These are phyloP conservation scores for Silurus asotus DNA, from an alignment of 2,113 vertebrate species.

Conservation along the genomic window DNA sequence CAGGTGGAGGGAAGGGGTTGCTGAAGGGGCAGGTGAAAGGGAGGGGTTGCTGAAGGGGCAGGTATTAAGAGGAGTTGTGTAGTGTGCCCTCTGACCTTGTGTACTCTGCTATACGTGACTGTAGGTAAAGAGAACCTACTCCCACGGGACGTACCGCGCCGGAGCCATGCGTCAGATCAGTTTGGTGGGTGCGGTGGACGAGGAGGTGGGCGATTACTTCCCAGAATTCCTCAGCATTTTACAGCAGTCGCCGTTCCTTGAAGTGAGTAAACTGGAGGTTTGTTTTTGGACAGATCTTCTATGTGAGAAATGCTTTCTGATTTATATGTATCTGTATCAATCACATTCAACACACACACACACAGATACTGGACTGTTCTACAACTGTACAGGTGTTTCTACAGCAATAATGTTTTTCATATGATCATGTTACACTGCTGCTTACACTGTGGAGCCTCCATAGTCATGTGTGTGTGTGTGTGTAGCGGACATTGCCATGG, in stretches of 20 bases:
- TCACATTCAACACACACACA: neutral
- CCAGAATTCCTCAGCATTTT: constrained; percentile 95
- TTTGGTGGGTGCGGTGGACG: constrained; percentile 96
- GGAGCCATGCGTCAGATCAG: constrained; percentile 98
- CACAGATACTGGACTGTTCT: neutral
- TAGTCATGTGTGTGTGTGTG: neutral
- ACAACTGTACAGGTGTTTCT: neutral
- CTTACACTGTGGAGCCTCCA: neutral
- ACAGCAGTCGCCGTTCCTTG: constrained; percentile 93
- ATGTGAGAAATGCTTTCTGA: neutral
- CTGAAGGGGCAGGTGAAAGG: no score
- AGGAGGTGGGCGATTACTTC: constrained; percentile 97
- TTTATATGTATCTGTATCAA: neutral
- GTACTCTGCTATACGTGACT: constrained; percentile 41
- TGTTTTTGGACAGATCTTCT: no score
- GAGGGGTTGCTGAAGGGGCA: no score
- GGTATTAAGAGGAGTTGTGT: neutral
- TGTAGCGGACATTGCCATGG: constrained; percentile 91
- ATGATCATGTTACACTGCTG: neutral
- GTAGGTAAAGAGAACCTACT: constrained; percentile 96
- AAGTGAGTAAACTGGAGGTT: constrained; percentile 76
- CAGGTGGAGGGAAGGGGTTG: no score
- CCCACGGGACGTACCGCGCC: constrained; percentile 94
- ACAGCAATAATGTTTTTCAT: neutral
- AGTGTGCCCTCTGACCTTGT: neutral